Evolutionary conservation across 1,140 invertebrate genomes (phyloP), one percentile per base, ranked within the genome.

Genomic region (Ditylenchus dipsaci): DNA sequence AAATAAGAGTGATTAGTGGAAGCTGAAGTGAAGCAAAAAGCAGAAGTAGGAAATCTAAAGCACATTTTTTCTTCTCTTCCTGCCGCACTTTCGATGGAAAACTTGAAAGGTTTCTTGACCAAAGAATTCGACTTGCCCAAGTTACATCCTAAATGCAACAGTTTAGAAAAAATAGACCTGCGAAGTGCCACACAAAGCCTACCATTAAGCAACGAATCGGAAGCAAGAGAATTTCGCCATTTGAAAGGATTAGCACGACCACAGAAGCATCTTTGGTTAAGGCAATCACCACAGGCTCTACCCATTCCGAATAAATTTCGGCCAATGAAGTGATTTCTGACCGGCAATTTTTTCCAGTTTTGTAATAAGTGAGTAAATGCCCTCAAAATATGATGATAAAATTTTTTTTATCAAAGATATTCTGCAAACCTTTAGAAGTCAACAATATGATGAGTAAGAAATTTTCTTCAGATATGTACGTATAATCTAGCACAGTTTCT

Each of bases 341-440:
- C 7, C n/a, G n/a, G 7, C 23, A 26, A 7, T 23, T 19, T 7
- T 29, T 65, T 29, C n/a, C 23, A 19, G 42, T 65, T 65, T 65
- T 65, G 56, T 65, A 56, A n/a, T 33, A 61, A 26, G 65, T 68
- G 42, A 62, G 27, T 29, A 64, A 23, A n/a, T 68, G 53, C n/a
- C 11, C 8, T 38, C 21, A 67, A 67, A 38, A 11, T 38, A n/a
- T n/a, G n/a, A n/a, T n/a, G n/a, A n/a, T n/a, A n/a, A n/a, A n/a
- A n/a, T n/a, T n/a, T n/a, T n/a, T n/a, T n/a, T n/a, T n/a, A n/a
- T n/a, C n/a, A n/a, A n/a, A n/a, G n/a, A 1, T 21, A 30, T n/a
- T 23, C 43, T 23, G 59, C 49, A 49, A 43, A 72, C 74, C 74
- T 76, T 77, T 71, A 8, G 75, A 71, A 23, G 71, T 72, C 13